A percentile compares a stretch with the other conserved stretches of the same genome.
phyloP scores from a whole-genome alignment of 2,113 vertebrate species.

The Ciconia boyciana region DNA sequence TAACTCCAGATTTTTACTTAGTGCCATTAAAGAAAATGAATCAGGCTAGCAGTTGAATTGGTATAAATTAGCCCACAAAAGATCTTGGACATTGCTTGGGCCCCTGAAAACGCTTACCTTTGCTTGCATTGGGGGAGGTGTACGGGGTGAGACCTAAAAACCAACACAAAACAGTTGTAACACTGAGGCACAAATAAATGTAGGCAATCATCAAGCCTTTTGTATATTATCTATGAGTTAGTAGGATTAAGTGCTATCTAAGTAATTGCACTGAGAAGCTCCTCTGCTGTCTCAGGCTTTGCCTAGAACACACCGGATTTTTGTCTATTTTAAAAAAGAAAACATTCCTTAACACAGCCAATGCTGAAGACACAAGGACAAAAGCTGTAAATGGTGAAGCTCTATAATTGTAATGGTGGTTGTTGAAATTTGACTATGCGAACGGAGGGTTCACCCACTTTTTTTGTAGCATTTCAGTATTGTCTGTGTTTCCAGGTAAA shows the following conservation, averaged over 20 bases:
- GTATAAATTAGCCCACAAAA: background rate
- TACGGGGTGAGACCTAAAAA: conserved; percentile 80
- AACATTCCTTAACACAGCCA: background rate
- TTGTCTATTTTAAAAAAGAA: background rate
- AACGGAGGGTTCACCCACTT: background rate
- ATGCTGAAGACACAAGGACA: background rate
- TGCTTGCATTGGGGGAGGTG: conserved; percentile 79
- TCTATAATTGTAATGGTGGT: background rate
- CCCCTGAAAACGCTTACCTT: conserved; percentile 70
- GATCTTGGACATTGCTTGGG: background rate
- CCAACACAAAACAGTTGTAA: background rate
- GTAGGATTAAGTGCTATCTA: background rate
- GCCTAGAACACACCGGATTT: background rate
- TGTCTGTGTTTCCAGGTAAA: background rate
- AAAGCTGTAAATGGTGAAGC: background rate
- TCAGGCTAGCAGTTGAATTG: background rate
- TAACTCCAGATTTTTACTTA: background rate
- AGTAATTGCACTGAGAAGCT: background rate
- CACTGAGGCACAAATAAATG: background rate
- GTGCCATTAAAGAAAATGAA: background rate
- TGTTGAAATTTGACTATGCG: background rate
- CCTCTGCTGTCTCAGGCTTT: background rate
- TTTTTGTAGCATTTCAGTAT: background rate
- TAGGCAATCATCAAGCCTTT: background rate
- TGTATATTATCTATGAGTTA: background rate